These are phyloP conservation scores for Drosophila pullipes DNA, from an alignment of 2,888 invertebrate genomes.

Conservation along the genomic window DNA sequence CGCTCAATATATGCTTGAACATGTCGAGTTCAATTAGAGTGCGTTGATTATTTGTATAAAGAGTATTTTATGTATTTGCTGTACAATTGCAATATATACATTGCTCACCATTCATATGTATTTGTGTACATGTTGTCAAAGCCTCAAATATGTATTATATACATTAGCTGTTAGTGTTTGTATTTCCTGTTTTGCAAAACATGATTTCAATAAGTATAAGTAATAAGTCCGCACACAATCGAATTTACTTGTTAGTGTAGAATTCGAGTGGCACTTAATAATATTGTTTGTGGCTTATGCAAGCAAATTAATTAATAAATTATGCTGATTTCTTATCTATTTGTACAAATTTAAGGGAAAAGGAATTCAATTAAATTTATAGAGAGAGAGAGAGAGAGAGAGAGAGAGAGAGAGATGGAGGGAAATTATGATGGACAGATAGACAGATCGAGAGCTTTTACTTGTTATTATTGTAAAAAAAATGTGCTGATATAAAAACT, in stretches of 20 bases:
- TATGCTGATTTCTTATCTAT: too few relatives aligned
- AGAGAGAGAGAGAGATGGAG: background rate
- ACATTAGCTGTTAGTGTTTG: background rate
- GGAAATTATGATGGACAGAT: background rate
- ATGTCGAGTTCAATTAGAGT: constrained; percentile 3
- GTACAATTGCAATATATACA: background rate
- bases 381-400: background rate
- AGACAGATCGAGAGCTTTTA: background rate
- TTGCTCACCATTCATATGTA: background rate
- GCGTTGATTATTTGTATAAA: background rate
- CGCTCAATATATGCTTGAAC: background rate
- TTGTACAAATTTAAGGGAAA: background rate
- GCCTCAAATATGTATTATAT: background rate
- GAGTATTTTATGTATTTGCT: background rate
- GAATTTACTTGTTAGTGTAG: background rate
- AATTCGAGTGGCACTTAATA: background rate
- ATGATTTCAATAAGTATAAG: background rate
- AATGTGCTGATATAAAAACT: background rate
- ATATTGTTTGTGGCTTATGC: background rate
- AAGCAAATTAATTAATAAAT: background rate
- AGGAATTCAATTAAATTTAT: background rate
- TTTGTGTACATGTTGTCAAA: background rate
- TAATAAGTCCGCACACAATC: background rate
- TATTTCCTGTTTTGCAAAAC: background rate
- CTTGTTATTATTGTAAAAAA: background rate